Percentiles rank a stretch among this genome's conserved stretches.
These are phyloP conservation scores for Acropternis orthonyx DNA, from an alignment of 2,797 vertebrate genomes.

Conservation along the genomic window DNA sequence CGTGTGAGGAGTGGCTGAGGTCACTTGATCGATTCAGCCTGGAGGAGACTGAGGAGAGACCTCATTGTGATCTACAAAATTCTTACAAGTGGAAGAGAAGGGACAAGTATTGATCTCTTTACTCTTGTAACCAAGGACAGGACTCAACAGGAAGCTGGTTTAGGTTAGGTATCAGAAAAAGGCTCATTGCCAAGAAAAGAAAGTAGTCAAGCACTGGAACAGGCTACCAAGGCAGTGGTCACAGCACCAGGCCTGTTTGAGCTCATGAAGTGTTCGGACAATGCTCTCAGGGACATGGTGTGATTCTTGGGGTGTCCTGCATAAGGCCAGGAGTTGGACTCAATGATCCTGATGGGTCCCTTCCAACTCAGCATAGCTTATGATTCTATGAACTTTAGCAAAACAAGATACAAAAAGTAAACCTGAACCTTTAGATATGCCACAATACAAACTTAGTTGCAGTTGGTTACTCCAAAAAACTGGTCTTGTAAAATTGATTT, in stretches of 20 bases:
- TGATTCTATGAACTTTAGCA: background rate
- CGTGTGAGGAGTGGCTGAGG: accelerated
- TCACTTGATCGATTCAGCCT: background rate
- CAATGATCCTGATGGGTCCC: too few species aligned
- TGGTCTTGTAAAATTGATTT: background rate
- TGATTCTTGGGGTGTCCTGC: background rate
- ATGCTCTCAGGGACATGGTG: background rate
- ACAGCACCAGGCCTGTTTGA: accelerated
- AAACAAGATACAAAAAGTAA: background rate
- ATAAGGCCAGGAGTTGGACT: background rate
- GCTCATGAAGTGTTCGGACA: background rate
- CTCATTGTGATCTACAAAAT: background rate
- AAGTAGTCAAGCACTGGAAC: background rate
- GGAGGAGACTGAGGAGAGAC: background rate
- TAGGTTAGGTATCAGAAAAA: background rate
- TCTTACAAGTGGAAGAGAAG: background rate
- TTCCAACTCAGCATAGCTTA: background rate
- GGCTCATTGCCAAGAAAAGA: accelerated
- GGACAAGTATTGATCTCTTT: background rate
- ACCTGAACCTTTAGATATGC: background rate
- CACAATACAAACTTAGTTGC: background rate
- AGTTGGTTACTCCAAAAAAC: background rate
- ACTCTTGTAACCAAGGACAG: background rate
- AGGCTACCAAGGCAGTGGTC: background rate
- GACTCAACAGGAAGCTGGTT: background rate